Percentiles rank a stretch among this genome's conserved stretches.
phyloP scores from a whole-genome alignment of 2,797 vertebrate genomes.

The Ctenopoma multispine region DNA sequence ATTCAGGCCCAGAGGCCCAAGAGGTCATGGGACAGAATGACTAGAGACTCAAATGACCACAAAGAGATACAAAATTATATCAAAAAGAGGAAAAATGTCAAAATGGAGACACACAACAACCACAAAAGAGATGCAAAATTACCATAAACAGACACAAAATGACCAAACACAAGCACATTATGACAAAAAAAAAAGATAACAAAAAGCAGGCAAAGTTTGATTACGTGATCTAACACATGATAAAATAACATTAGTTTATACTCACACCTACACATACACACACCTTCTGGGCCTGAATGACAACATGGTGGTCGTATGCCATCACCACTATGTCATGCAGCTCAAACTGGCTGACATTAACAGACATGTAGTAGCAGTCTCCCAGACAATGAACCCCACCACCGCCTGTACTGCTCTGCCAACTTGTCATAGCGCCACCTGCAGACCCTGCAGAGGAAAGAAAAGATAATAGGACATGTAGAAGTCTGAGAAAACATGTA shows the following conservation, averaged over 20 bases:
- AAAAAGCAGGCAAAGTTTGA: too few relatives aligned
- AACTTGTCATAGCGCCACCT: slow-evolving; percentile 59
- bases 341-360: slow-evolving; percentile 88
- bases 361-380: slow-evolving; percentile 85
- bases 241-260: not conserved
- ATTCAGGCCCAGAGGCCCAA: too few relatives aligned
- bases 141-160: too few relatives aligned
- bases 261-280: slow-evolving; percentile 44
- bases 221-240: not conserved
- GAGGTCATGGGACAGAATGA: too few relatives aligned
- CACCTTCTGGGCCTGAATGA: slow-evolving; percentile 90
- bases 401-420: slow-evolving; percentile 74
- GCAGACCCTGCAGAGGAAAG: slow-evolving; percentile 45
- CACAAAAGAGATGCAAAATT: too few relatives aligned
- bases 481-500: not conserved
- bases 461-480: not conserved
- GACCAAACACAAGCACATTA: too few relatives aligned
- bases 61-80: too few relatives aligned
- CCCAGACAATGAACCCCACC: slow-evolving; percentile 69
- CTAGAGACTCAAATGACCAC: too few relatives aligned
- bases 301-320: slow-evolving; percentile 79
- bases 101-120: too few relatives aligned
- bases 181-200: too few relatives aligned
- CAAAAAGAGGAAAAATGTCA: too few relatives aligned
- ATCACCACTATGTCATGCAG: slow-evolving; percentile 88